Evolutionary conservation across 1,140 invertebrate genomes (phyloP).

Genomic region (Platorchestia sp.): DNA sequence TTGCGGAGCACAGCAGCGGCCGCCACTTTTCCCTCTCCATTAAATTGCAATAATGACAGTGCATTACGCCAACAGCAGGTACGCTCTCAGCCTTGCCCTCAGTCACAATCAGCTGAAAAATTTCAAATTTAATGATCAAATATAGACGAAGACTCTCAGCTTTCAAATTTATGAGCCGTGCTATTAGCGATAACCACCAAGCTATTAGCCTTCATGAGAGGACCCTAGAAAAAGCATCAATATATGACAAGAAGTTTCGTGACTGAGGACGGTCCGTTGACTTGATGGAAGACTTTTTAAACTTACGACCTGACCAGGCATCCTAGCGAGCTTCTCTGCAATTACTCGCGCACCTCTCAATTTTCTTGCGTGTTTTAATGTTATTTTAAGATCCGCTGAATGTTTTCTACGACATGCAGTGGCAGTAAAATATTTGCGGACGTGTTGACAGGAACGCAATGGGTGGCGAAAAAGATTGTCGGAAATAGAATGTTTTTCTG

Average conservation of each 20-base stretch:
- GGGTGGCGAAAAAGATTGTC: neutral
- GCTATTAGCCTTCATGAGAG: slow-evolving; percentile 4
- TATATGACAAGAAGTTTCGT: neutral
- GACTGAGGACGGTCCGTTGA: neutral
- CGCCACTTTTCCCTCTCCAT: neutral
- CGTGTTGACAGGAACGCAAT: neutral
- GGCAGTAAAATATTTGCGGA: neutral
- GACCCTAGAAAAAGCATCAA: neutral
- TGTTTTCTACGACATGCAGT: neutral
- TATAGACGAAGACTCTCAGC: neutral
- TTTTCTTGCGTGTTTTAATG: neutral
- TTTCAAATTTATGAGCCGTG: slow-evolving; percentile 12
- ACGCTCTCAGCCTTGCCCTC: neutral
- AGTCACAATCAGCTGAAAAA: neutral
- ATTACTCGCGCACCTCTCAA: neutral
- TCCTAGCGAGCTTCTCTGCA: neutral
- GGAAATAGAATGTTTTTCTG: neutral
- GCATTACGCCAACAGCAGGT: neutral
- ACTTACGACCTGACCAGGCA: neutral
- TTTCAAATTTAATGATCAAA: slow-evolving; percentile 21
- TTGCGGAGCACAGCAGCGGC: neutral
- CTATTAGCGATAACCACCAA: slow-evolving; percentile 5
- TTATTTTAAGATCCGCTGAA: neutral
- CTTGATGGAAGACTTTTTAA: neutral
- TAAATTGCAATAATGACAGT: neutral